Evolutionary conservation across 2,888 invertebrate genomes (phyloP), one percentile per base, ranked within the genome.

Genomic region (Deroplatys truncata): DNA sequence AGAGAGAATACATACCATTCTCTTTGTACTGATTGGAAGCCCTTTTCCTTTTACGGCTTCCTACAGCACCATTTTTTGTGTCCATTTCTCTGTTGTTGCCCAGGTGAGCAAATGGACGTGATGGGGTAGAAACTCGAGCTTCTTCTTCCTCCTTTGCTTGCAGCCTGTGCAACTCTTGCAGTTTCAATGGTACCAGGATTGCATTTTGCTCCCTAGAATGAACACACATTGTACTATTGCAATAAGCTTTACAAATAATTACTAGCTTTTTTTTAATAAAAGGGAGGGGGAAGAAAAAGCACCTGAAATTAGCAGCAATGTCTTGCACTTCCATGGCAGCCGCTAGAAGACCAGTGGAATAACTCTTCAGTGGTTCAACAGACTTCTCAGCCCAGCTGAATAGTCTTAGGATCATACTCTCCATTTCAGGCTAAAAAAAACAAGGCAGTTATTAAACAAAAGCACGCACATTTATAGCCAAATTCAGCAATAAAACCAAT

Each of bases 261-360:
- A 13, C 43, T 1, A 43, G 5, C 5, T 13, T 43, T 43, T 15
- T 28, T 84, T 84, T 9, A 83, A 84, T 88, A n/a, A 20, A 86
- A 85, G 28, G 28, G 43, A 7, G 35, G 28, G 86, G 9, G 9
- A 7, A 1, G 9, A 9, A 35, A 85, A 56, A 88, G 90, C 92
- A 95, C 96, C 96, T 95, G 92, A 97, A 98, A 92, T 97, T 97
- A 7, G 98, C 96, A 0, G 99, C 99, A 90, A 99, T 98, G 92
- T 99, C 99, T 92, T 98, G 98, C 7, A 98, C 97, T 93, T 99
- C 99, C 98, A 99, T 98, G 0, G 99, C 98, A 20, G 98, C 97
- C 0, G 98, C 99, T 43, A 99, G 94, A 28, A 99, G 94, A 0
- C 99, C 99, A 0, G 98, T 98, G 0, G 99, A 98, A 94, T 99